These are phyloP conservation scores for Rhogogaster chlorosoma DNA, from an alignment of 2,888 invertebrate genomes.

Conservation along the genomic window DNA sequence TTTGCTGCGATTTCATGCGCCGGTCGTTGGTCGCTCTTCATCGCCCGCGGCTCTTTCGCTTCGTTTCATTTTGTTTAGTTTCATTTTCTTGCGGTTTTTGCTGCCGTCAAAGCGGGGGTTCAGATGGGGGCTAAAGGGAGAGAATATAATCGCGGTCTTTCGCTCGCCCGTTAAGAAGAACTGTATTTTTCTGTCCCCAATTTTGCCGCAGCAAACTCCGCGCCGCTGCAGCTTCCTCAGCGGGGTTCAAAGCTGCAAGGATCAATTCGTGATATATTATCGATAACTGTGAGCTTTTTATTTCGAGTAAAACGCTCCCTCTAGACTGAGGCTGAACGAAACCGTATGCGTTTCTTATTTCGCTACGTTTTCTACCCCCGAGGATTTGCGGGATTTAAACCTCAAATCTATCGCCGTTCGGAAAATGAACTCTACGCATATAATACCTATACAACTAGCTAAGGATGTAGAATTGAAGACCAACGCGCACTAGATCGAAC, in stretches of 20 bases:
- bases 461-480: neutral
- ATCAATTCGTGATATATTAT: conserved; percentile 41
- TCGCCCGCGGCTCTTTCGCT: conserved; percentile 42
- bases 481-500: too few species aligned
- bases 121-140: neutral
- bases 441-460: neutral
- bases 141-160: neutral
- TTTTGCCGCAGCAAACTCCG: neutral
- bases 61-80: conserved; percentile 36
- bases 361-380: neutral
- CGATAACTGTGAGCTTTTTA: conserved; percentile 17
- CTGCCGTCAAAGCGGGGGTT: conserved; percentile 12
- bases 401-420: neutral
- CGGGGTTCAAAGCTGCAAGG: conserved; percentile 40
- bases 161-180: neutral
- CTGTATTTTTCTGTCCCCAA: neutral
- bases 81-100: conserved; percentile 34
- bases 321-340: neutral
- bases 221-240: conserved; percentile 11
- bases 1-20: conserved; percentile 29
- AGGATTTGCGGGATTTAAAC: conserved; percentile 11
- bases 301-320: conserved; percentile 7
- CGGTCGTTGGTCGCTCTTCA: conserved; percentile 40
- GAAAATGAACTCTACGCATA: neutral
- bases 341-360: conserved; percentile 1